phyloP scores from a whole-genome alignment of 2,113 vertebrate genomes.

The Chrysochloris asiatica region DNA sequence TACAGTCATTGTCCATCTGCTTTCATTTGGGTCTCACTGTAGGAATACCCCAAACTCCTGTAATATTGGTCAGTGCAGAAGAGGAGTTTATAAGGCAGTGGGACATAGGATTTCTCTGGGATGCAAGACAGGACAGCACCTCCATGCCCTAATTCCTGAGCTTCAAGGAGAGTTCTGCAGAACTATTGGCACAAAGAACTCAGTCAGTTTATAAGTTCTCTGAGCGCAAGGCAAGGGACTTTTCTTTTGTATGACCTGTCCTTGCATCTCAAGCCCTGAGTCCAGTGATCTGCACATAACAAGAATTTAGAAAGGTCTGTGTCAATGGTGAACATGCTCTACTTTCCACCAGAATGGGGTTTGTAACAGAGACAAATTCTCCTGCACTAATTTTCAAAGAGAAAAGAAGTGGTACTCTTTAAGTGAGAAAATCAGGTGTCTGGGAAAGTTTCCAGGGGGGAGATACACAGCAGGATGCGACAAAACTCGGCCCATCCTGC shows the following conservation, averaged over 20 bases:
- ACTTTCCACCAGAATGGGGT: background rate
- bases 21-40: background rate
- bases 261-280: background rate
- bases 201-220: background rate
- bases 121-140: background rate
- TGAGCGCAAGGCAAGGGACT: background rate
- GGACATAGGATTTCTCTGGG: background rate
- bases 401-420: conserved; percentile 13
- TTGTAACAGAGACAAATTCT: background rate
- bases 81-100: background rate
- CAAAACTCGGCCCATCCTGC: background rate
- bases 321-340: background rate
- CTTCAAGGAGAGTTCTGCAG: background rate
- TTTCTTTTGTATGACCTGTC: background rate
- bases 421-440: conserved; percentile 32
- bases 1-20: background rate
- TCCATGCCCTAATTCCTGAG: background rate
- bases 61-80: background rate
- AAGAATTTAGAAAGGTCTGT: background rate
- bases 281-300: background rate
- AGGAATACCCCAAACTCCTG: background rate
- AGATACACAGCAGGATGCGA: conserved; percentile 23
- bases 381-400: conserved; percentile 41
- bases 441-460: conserved; percentile 51
- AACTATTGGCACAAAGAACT: background rate